Percentiles rank a stretch among this genome's conserved stretches.
These are phyloP conservation scores for Rhagium mordax DNA, from an alignment of 2,888 invertebrate genomes.

Conservation along the genomic window DNA sequence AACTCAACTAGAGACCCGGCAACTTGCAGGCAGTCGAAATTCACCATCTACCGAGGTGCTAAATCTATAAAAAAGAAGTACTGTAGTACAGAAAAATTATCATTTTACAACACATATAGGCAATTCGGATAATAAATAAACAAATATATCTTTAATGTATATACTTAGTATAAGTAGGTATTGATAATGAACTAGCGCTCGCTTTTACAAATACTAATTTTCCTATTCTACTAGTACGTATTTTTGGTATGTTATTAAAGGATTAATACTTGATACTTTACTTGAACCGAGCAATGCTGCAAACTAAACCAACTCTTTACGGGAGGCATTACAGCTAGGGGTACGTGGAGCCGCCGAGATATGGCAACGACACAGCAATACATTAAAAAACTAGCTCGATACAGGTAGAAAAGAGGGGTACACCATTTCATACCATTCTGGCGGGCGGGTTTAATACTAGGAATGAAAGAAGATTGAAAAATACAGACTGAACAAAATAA, in stretches of 20 bases:
- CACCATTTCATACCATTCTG: constrained; percentile 61
- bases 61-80: constrained; percentile 22
- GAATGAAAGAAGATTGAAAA: constrained; percentile 62
- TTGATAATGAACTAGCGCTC: not conserved
- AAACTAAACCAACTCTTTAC: constrained; percentile 65
- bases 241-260: constrained; percentile 6
- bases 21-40: constrained; percentile 41
- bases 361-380: constrained; percentile 43
- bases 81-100: constrained; percentile 30
- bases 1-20: constrained; percentile 44
- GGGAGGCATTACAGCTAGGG: constrained; percentile 59
- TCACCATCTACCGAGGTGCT: constrained; percentile 28
- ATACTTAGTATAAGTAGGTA: no score
- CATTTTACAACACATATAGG: not conserved
- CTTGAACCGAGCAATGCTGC: constrained; percentile 57
- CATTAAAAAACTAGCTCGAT: constrained; percentile 58
- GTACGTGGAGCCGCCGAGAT: constrained; percentile 37
- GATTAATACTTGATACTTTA: constrained; percentile 43
- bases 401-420: constrained; percentile 54
- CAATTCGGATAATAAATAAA: not conserved
- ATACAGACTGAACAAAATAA: constrained; percentile 61
- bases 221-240: constrained; percentile 30
- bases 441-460: constrained; percentile 52
- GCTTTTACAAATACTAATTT: constrained; percentile 22
- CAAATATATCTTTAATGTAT: no score